Base-by-base conservation (phyloP, 2,888 invertebrate genomes). In the Cantharis rustica region DNA sequence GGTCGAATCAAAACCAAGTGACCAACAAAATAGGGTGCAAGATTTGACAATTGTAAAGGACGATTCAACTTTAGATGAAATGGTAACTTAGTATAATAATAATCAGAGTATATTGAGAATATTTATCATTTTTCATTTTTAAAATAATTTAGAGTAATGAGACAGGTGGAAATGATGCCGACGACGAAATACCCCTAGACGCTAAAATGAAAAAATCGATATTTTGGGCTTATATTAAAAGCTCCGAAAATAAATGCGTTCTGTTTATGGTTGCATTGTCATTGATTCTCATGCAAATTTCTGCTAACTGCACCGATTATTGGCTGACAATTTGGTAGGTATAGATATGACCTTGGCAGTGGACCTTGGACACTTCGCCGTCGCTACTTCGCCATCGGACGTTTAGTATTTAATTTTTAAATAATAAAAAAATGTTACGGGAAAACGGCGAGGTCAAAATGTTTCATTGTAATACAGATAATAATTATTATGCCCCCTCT, bases 1-100 rank as follows among this genome's bases (percentile, higher is more conserved):
- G 16, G 81, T 81, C 63, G 84, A 82, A 74, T 81, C 82, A 20
- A 79, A 72, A 27, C 77, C 80, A 61, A 80, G 63, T 1, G 64
- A 0, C 2, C 1, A 62, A 3, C 11, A 17, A 0, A 64, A 17
- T 0, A 9, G 13, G 31, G 10, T 17, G 16, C 13, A 64, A 17
- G 31, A 13, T 13, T 31, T 31, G 13, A 13, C 13, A 13, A 31
- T 31, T 31, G 4, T 13, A 31, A 3, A 31, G 31, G 13, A 13
- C 11, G 31, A 31, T 13, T 1, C 17, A 16, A 16, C 15, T 10
- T 16, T n/a, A 3, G 17, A 10, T 62, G 16, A 64, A 17, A 27
- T 27, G 26, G 26, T 63, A 63, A 63, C n/a, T 16, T 63, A 11
- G n/a, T n/a, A n/a, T 5, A 0, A 9, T 27, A 11, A 27, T 10